A percentile compares a stretch with the other conserved stretches of the same genome.
Conservation (phyloP, 2,113 vertebrate species). For the Sturnira hondurensis region DNA sequence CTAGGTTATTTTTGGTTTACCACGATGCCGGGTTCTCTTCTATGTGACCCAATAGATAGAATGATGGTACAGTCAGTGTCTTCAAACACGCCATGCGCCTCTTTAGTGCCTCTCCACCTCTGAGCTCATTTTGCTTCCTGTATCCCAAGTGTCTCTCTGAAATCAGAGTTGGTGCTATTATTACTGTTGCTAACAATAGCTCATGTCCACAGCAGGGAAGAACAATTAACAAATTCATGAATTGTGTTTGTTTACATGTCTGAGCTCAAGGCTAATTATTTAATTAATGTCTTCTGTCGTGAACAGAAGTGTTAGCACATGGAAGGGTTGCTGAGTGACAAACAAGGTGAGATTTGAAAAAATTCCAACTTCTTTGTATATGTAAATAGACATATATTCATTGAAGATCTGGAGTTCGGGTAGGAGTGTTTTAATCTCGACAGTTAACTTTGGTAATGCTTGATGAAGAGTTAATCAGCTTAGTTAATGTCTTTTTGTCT, state of each 20-base stretch:
- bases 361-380: constrained; percentile 38
- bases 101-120: background rate
- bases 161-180: constrained; percentile 56
- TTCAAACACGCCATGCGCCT: background rate
- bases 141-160: constrained; percentile 18
- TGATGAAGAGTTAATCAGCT: background rate
- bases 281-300: constrained; percentile 74
- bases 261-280: constrained; percentile 73
- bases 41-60: background rate
- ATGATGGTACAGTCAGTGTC: background rate
- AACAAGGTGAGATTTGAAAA: constrained; percentile 57
- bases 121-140: background rate
- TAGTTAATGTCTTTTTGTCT: background rate
- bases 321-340: constrained; percentile 40
- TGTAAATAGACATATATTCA: constrained; percentile 22
- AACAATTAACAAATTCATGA: constrained; percentile 72
- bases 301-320: constrained; percentile 55
- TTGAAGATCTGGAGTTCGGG: background rate
- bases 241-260: constrained; percentile 73
- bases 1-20: background rate
- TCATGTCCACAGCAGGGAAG: constrained; percentile 69
- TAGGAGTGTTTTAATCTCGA: background rate
- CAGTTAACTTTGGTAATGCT: background rate
- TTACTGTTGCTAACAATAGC: constrained; percentile 69
- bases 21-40: background rate